These are phyloP conservation scores for Loxodonta africana DNA, from an alignment of 2,113 vertebrate species.

Conservation along the genomic window DNA sequence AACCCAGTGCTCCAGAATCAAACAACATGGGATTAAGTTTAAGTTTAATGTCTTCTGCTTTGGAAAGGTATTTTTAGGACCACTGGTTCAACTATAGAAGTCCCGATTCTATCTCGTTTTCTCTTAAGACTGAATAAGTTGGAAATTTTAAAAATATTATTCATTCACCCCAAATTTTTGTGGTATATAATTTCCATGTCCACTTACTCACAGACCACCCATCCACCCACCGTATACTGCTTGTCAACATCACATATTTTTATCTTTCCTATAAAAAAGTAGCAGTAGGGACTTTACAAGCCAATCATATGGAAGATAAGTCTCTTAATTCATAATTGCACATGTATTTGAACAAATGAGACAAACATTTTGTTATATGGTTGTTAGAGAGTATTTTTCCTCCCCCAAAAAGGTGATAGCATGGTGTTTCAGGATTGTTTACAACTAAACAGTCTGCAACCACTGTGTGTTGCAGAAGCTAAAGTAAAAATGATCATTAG, in stretches of 20 bases:
- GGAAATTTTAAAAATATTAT: slow-evolving; percentile 32
- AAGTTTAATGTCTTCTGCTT: neutral
- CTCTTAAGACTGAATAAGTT: slow-evolving; percentile 6
- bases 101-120: slow-evolving; percentile 35
- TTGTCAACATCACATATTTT: neutral
- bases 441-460: neutral
- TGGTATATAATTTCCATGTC: neutral
- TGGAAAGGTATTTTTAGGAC: slow-evolving; percentile 15
- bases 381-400: neutral
- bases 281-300: neutral
- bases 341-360: slow-evolving; percentile 4
- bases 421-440: neutral
- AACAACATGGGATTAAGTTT: neutral
- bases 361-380: slow-evolving; percentile 8
- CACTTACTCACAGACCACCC: neutral
- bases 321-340: neutral
- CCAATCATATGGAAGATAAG: neutral
- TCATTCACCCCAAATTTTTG: slow-evolving; percentile 6
- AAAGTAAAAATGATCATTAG: slow-evolving; percentile 4
- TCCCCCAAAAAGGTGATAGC: neutral
- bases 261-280: slow-evolving; percentile 10
- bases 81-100: neutral
- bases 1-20: neutral
- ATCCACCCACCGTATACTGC: neutral
- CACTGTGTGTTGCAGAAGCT: neutral